Percentiles rank a stretch among this genome's conserved stretches.
Evolutionary conservation across 1,140 invertebrate species (phyloP).

Genomic region (Apis laboriosa): DNA sequence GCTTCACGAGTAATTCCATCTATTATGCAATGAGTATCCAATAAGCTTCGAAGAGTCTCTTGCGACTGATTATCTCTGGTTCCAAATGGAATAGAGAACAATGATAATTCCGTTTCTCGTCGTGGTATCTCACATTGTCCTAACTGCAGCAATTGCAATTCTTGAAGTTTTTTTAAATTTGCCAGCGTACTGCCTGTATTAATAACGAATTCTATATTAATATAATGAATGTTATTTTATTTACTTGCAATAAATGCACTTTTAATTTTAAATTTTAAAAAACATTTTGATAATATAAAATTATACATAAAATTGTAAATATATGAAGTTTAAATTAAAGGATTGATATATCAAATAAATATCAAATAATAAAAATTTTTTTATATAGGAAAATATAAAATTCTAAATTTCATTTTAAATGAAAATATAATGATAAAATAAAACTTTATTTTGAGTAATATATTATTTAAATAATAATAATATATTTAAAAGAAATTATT

Average conservation of each 20-base stretch:
- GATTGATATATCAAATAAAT: too few species aligned
- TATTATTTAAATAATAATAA: too few species aligned
- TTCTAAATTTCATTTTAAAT: too few species aligned
- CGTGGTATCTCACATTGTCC: conserved; percentile 64
- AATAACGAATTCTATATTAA: not conserved
- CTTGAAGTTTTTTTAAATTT: conserved; percentile 39
- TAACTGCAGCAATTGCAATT: conserved; percentile 48
- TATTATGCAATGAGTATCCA: conserved; percentile 75
- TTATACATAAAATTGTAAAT: too few species aligned
- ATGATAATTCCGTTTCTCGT: conserved; percentile 67
- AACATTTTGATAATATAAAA: too few species aligned
- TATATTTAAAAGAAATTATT: too few species aligned
- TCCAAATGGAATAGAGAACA: conserved; percentile 64
- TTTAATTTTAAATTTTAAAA: too few species aligned
- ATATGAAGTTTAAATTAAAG: too few species aligned
- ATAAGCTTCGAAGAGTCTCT: conserved; percentile 66
- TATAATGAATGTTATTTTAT: not conserved
- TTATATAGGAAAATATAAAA: too few species aligned
- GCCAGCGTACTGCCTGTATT: conserved; percentile 43
- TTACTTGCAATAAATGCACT: not conserved
- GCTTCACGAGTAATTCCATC: conserved; percentile 86
- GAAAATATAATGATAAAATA: too few species aligned
- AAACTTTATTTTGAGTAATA: too few species aligned
- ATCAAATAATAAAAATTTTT: too few species aligned
- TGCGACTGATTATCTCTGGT: conserved; percentile 63